Conservation (phyloP, 2,888 invertebrate species). For the Xylocampa areola region DNA sequence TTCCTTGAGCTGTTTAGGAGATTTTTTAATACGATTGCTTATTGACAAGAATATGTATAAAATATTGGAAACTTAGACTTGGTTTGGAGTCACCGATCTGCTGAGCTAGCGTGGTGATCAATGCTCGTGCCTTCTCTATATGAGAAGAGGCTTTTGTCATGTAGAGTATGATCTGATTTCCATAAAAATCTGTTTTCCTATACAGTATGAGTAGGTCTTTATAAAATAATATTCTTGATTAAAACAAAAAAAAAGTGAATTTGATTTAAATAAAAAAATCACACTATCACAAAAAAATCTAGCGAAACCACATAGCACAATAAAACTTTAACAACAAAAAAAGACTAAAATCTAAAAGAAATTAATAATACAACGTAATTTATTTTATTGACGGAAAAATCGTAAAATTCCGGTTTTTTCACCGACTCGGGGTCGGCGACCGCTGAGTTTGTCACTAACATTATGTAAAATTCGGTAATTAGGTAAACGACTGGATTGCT, state of each 20-base stretch:
- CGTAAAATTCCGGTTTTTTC: conserved; percentile 43
- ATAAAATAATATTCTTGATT: too few species aligned
- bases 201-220: too few species aligned
- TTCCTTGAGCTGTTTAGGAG: not conserved
- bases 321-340: conserved; percentile 21
- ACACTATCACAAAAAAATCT: conserved; percentile 5
- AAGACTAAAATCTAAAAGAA: conserved; percentile 19
- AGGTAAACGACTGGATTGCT: conserved; percentile 28
- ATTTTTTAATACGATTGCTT: not conserved
- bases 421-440: conserved; percentile 25
- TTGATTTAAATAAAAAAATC: not conserved
- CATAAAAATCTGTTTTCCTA: too few species aligned
- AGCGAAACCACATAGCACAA: conserved; percentile 13
- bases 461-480: conserved; percentile 44
- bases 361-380: conserved; percentile 17
- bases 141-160: too few species aligned
- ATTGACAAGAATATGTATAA: too few species aligned
- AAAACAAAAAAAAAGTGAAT: too few species aligned
- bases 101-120: too few species aligned
- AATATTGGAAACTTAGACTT: too few species aligned
- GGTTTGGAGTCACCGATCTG: too few species aligned
- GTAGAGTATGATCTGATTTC: too few species aligned
- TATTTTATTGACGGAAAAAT: conserved; percentile 36
- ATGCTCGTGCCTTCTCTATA: too few species aligned
- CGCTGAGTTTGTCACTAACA: conserved; percentile 21